phyloP scores from a whole-genome alignment of 2,797 vertebrate species.

The Poecilia velifera region DNA sequence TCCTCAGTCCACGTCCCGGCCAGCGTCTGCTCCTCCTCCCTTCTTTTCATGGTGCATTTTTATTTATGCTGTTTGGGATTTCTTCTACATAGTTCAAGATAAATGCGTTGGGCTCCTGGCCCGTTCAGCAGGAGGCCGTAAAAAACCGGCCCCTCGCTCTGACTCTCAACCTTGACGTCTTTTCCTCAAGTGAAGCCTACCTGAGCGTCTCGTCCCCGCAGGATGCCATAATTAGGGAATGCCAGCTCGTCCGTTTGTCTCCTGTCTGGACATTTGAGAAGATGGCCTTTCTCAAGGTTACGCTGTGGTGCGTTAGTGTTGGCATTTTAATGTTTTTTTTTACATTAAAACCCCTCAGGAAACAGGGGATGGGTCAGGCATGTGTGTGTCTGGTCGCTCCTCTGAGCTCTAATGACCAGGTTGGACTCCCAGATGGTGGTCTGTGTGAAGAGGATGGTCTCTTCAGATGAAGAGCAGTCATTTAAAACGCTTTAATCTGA shows the following conservation, averaged over 20 bases:
- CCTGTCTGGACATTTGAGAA: slow-evolving; percentile 50
- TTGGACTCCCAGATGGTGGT: slow-evolving; percentile 43
- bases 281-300: slow-evolving; percentile 55
- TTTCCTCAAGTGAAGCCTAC: slow-evolving; percentile 33
- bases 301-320: slow-evolving; percentile 19
- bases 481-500: slow-evolving; percentile 48
- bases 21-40: slow-evolving; percentile 50
- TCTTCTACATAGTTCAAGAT: background rate
- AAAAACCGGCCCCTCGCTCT: slow-evolving; percentile 18
- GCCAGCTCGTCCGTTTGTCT: slow-evolving; percentile 32
- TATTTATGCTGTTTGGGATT: background rate
- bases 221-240: slow-evolving; percentile 52
- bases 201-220: slow-evolving; percentile 46
- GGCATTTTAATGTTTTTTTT: background rate
- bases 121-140: background rate
- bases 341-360: background rate
- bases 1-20: slow-evolving; percentile 54
- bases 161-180: slow-evolving; percentile 5
- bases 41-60: slow-evolving; percentile 11
- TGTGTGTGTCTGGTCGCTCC: background rate
- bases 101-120: background rate
- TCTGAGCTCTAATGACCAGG: slow-evolving; percentile 48
- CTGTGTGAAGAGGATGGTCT: slow-evolving; percentile 57
- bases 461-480: slow-evolving; percentile 49
- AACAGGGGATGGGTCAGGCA: background rate